Evolutionary conservation across 1,140 invertebrate species (phyloP).

Genomic region (Pectinophora gossypiella): DNA sequence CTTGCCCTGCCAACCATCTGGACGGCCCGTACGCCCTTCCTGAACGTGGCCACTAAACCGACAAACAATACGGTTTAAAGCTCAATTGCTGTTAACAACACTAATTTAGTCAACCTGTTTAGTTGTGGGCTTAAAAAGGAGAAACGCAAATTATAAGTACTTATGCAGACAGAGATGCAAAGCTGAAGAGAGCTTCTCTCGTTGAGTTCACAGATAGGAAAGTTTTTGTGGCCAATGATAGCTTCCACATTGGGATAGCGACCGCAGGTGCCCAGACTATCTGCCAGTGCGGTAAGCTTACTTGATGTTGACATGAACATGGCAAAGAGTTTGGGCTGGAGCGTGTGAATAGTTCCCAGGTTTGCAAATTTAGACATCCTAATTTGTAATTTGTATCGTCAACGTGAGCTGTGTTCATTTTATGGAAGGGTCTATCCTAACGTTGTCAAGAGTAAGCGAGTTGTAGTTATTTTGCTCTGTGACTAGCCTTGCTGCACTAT

Average conservation of each 20-base stretch:
- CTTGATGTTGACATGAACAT: neutral
- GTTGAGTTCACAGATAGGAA: slow-evolving; percentile 5
- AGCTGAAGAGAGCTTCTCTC: slow-evolving; percentile 30
- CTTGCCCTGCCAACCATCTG: slow-evolving; percentile 98
- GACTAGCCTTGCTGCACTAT: slow-evolving; percentile 55
- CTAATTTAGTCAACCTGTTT: slow-evolving; percentile 28
- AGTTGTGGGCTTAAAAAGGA: slow-evolving; percentile 21
- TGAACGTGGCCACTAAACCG: slow-evolving; percentile 97
- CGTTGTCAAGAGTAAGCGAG: slow-evolving; percentile 24
- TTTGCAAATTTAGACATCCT: too few species aligned
- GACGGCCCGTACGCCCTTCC: slow-evolving; percentile 99
- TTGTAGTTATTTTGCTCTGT: slow-evolving; percentile 36
- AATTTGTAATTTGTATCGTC: neutral
- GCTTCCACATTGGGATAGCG: slow-evolving; percentile 1
- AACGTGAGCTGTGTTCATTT: slow-evolving; percentile 2
- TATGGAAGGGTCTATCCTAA: slow-evolving; percentile 14
- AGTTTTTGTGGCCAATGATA: slow-evolving; percentile 13
- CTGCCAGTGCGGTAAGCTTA: neutral
- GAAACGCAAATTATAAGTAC: slow-evolving; percentile 45
- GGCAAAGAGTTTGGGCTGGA: slow-evolving; percentile 1
- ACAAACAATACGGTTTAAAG: slow-evolving; percentile 66
- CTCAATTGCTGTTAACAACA: slow-evolving; percentile 29
- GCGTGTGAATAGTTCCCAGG: too few species aligned
- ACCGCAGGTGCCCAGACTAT: neutral
- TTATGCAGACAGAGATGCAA: slow-evolving; percentile 62